Base-by-base conservation (phyloP, 2,113 vertebrate genomes). In the Aplodontia rufa region DNA sequence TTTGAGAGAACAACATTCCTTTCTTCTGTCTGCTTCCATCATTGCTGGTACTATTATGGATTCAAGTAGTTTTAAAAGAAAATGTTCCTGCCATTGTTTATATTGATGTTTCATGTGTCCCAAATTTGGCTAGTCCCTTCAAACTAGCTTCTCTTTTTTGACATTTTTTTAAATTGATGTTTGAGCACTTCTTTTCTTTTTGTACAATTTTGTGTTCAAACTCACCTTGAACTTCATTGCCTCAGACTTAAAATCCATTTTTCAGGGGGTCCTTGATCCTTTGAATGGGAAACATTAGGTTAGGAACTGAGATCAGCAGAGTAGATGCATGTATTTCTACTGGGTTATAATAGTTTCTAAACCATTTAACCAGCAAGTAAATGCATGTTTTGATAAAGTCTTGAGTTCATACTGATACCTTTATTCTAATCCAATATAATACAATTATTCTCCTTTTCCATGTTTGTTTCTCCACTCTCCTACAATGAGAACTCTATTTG, bases 151-250 rank as follows among this genome's bases (percentile, higher is more conserved):
- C 68, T 74, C 7, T 51, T 64, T 72, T 62, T 75, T 40, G 6
- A 62, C 16, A 84, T 87, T 94, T 94, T 94, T n/a, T n/a, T 35
- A 66, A n/a, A 69, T 47, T 11, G n/a, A 45, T 26, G 4, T 90
- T 68, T 68, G 81, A 94, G 32, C 47, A 84, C 28, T 62, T 92
- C 26, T 53, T 92, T 84, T 45, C 75, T 90, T 95, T 92, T 71
- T 68, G 19, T 90, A 45, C 37, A 92, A 51, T 7, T 92, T 64
- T 76, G 0, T 60, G 22, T 32, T 90, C 37, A 84, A 64, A 40
- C 4, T 62, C 40, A 58, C 10, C 24, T 58, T 83, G 42, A 1
- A 60, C 28, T 75, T 91, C 24, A 76, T 51, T 66, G 19, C 0
- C 13, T 45, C 7, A 20, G 7, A 78, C 20, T 58, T 68, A 66